A percentile compares a stretch with the other conserved stretches of the same genome.
Evolutionary conservation across 1,140 invertebrate species (phyloP).

Genomic region (Hermetia illucens): DNA sequence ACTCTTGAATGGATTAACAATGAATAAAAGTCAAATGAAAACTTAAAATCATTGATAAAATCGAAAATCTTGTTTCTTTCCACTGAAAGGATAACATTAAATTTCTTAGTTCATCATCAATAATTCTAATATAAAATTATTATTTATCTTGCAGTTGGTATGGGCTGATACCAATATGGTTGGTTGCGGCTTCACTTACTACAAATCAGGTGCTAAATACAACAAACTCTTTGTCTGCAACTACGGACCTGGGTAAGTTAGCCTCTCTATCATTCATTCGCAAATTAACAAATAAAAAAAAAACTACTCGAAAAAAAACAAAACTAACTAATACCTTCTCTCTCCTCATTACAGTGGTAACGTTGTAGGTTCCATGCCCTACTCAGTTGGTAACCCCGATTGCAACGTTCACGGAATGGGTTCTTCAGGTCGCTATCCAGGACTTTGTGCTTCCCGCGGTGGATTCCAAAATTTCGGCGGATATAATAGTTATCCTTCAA

Average conservation of each 20-base stretch:
- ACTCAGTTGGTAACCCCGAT: conserved; percentile 54
- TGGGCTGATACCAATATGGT: conserved; percentile 65
- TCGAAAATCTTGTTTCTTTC: too few species aligned
- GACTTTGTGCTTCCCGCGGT: conserved; percentile 41
- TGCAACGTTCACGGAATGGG: conserved; percentile 52
- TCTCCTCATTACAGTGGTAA: conserved; percentile 46
- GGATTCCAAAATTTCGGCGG: background rate
- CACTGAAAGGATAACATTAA: too few species aligned
- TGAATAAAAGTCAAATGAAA: too few species aligned
- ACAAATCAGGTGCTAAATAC: conserved; percentile 54
- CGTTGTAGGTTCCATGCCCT: conserved; percentile 56
- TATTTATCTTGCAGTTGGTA: conserved; percentile 44
- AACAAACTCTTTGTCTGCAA: conserved; percentile 77
- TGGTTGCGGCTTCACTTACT: conserved; percentile 70
- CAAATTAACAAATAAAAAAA: conserved; percentile 1
- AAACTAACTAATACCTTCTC: conserved; percentile 10
- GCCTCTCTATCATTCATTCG: background rate
- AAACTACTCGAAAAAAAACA: background rate
- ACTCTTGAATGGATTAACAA: too few species aligned
- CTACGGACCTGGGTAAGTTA: conserved; percentile 61
- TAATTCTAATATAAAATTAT: background rate
- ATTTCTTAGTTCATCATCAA: background rate
- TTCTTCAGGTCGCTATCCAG: conserved; percentile 55
- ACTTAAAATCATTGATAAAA: too few species aligned
- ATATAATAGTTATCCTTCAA: conserved; percentile 17